Conservation (phyloP, 2,797 vertebrate genomes). For the Leptoclinus maculatus region DNA sequence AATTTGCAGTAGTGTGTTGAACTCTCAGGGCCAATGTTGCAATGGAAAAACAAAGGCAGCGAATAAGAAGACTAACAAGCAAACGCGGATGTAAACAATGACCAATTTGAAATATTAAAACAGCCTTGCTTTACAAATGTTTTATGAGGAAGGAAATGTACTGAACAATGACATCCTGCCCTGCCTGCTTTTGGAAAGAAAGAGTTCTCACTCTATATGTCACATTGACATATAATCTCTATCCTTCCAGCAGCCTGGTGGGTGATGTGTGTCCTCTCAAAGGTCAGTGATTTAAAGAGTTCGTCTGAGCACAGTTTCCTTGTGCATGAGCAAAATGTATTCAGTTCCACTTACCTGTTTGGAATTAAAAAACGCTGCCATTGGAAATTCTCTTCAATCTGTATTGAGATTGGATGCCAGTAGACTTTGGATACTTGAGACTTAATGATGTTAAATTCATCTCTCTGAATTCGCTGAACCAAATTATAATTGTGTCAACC, state of each 20-base stretch:
- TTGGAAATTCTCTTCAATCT: slow-evolving; percentile 17
- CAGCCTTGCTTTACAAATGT: background rate
- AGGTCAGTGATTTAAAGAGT: slow-evolving; percentile 7
- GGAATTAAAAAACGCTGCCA: background rate
- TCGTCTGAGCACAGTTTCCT: background rate
- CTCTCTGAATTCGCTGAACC: slow-evolving; percentile 15
- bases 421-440: slow-evolving; percentile 6
- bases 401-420: background rate
- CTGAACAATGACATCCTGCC: background rate
- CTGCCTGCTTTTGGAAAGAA: background rate
- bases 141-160: background rate
- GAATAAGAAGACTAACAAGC: background rate
- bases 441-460: slow-evolving; percentile 34
- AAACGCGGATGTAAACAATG: background rate
- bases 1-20: no score
- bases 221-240: background rate
- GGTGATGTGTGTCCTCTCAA: slow-evolving; percentile 4
- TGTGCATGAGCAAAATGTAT: background rate
- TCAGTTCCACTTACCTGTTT: slow-evolving; percentile 5
- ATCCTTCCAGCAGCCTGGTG: background rate
- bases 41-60: background rate
- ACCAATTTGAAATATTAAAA: background rate
- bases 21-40: no score
- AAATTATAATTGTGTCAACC: slow-evolving; percentile 40
- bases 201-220: background rate